Conservation (phyloP, 2,888 invertebrate genomes). For the Lobophora halterata region DNA sequence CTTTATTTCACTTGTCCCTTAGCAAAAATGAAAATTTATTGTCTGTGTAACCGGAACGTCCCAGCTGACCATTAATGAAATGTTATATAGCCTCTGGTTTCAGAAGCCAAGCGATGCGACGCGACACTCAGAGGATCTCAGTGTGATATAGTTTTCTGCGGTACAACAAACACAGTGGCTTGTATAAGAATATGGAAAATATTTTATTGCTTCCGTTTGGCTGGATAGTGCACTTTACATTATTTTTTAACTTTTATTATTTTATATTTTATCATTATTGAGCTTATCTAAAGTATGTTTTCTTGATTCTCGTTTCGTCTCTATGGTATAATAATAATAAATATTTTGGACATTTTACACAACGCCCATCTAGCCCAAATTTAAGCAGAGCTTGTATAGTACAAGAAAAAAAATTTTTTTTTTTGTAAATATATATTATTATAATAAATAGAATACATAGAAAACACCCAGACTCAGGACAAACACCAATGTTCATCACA, state of each 20-base stretch:
- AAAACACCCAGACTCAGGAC: too few species aligned
- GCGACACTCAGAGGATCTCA: constrained; percentile 36
- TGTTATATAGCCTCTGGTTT: constrained; percentile 56
- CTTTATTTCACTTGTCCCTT: constrained; percentile 71
- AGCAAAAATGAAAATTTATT: constrained; percentile 75
- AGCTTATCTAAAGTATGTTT: neutral
- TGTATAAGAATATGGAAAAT: constrained; percentile 26
- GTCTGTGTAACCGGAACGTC: constrained; percentile 58
- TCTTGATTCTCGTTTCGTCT: too few species aligned
- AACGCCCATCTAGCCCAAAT: too few species aligned
- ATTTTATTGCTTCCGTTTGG: constrained; percentile 31
- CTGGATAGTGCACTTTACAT: constrained; percentile 25
- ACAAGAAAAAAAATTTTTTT: too few species aligned
- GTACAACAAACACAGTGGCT: constrained; percentile 37
- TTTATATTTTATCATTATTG: constrained; percentile 4
- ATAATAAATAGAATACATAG: too few species aligned
- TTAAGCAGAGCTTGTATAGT: too few species aligned
- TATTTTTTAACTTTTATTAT: neutral
- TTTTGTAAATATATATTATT: too few species aligned
- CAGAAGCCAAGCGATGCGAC: constrained; percentile 32
- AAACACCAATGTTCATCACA: neutral
- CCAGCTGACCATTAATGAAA: constrained; percentile 69
- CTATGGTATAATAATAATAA: too few species aligned
- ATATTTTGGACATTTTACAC: too few species aligned
- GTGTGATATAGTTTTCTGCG: constrained; percentile 47